A percentile compares a stretch with the other conserved stretches of the same genome.
Evolutionary conservation across 2,113 vertebrate species (phyloP).

Genomic region (Podilymbus podiceps): DNA sequence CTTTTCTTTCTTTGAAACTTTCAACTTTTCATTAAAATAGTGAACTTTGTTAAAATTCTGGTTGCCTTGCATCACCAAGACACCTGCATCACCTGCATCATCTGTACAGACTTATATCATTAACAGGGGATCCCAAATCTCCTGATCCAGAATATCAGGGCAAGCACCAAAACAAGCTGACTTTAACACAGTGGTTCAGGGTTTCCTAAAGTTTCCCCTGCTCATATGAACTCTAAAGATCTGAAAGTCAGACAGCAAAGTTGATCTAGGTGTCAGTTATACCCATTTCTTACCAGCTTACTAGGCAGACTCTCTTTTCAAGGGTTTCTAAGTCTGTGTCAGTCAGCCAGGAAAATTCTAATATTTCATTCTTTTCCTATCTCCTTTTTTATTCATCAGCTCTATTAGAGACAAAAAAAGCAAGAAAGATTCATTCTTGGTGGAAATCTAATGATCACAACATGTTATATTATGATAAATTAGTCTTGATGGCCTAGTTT

Average conservation of each 20-base stretch:
- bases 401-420: background rate
- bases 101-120: background rate
- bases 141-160: background rate
- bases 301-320: background rate
- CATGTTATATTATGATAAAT: background rate
- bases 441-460: slow-evolving; percentile 1
- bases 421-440: background rate
- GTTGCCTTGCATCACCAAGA: background rate
- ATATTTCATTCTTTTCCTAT: background rate
- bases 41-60: background rate
- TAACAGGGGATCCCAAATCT: background rate
- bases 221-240: background rate
- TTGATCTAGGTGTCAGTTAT: background rate
- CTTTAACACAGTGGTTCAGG: background rate
- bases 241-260: background rate
- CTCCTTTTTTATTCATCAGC: background rate
- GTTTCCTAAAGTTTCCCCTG: background rate
- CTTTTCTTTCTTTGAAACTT: background rate
- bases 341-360: background rate
- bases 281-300: background rate
- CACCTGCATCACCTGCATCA: background rate
- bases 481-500: background rate
- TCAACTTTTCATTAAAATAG: background rate
- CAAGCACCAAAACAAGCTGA: background rate
- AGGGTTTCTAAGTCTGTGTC: background rate